Evolutionary conservation across 2,888 invertebrate genomes (phyloP), one percentile per base, ranked within the genome.

Genomic region (Nemotelus pantherinus): DNA sequence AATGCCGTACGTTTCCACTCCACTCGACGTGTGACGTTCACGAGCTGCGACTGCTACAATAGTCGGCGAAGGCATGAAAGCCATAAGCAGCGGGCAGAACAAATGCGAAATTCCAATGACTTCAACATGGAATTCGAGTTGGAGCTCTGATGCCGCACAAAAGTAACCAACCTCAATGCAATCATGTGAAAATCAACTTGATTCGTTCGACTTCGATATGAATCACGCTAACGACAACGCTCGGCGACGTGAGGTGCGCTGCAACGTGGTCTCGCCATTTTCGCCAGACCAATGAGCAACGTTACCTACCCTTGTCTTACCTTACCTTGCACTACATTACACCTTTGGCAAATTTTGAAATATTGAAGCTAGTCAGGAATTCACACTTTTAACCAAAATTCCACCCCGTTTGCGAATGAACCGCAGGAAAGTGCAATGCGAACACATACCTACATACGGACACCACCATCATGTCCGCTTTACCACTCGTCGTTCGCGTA

Each of bases 51-150:
- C 65, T 25, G 25, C 25, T 47, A 44, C 45, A 7, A 4, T 10
- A 44, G 25, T 25, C 25, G 44, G 47, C 45, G 65, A 45, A 9
- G 44, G 45, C 65, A 47, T 44, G 10, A 44, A n/a, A 47, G 25
- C 25, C 25, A 25, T 25, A 25, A 25, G 25, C 25, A 25, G 47
- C 47, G 65, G 65, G n/a, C 65, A 9, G 65, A 47, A 47, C 65
- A n/a, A 47, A 44, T 65, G 65, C 65, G 65, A 65, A 65, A 65
- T 65, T 65, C 65, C 65, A 65, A 45, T 65, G 65, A 65, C 63
- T 63, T 43, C 63, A 5, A 63, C 41, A 5, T 43, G 41, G 43
- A 43, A 43, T 65, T 65, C 65, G 25, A 47, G 65, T 65, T 65
- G 44, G 25, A 25, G 25, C 63, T 4, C 63, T 25, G 57, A 4